A percentile compares a stretch with the other conserved stretches of the same genome.
These are phyloP conservation scores for Timandra comae DNA, from an alignment of 2,888 invertebrate species.

Conservation along the genomic window DNA sequence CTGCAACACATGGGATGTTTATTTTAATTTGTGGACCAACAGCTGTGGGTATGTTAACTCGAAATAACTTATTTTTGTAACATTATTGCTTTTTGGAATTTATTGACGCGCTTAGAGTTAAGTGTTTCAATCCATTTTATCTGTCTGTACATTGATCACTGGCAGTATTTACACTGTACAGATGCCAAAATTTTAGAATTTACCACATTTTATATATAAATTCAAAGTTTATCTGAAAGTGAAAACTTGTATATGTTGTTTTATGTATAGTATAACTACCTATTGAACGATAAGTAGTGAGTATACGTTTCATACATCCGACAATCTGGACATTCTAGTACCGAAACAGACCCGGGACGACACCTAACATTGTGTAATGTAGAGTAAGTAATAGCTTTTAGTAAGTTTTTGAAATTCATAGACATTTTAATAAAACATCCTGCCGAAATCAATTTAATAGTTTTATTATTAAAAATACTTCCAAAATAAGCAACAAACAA, in stretches of 20 bases:
- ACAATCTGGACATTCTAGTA: too few relatives aligned
- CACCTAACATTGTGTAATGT: constrained; percentile 1
- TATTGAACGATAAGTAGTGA: too few relatives aligned
- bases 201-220: not conserved
- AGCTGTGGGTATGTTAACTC: constrained; percentile 22
- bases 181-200: constrained; percentile 30
- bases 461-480: constrained; percentile 71
- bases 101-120: constrained; percentile 32
- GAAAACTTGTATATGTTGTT: not conserved
- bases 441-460: constrained; percentile 52
- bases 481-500: constrained; percentile 76
- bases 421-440: constrained; percentile 63
- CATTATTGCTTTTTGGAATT: constrained; percentile 32
- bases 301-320: too few relatives aligned
- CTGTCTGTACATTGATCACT: constrained; percentile 9
- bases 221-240: not conserved
- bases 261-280: too few relatives aligned
- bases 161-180: constrained; percentile 16
- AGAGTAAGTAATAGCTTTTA: constrained; percentile 36
- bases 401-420: constrained; percentile 41
- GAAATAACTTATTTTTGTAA: constrained; percentile 41
- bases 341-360: too few relatives aligned
- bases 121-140: constrained; percentile 24
- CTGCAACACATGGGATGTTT: constrained; percentile 15
- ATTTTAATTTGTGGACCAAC: constrained; percentile 40